Base-by-base conservation (phyloP, 2,797 vertebrate species). In the Hemitrygon akajei region DNA sequence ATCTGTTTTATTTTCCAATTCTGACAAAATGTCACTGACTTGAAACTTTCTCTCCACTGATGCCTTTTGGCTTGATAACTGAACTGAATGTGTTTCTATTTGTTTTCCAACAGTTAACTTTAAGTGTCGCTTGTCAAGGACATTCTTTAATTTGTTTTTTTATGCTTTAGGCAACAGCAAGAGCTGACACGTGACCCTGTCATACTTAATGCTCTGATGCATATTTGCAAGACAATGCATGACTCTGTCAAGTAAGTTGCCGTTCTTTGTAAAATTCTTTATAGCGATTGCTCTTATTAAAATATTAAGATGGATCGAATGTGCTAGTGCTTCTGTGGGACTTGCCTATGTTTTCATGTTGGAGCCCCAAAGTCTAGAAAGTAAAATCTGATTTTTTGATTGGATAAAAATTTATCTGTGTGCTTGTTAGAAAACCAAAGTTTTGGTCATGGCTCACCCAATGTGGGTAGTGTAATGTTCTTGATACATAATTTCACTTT, bases 181-280 rank as follows among this genome's bases (percentile, higher is more conserved):
- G 98, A 99, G 94, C 95, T 97, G 2, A 99, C 98, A 1, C 98
- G 98, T 96, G 99, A 99, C 94, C 98, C 98, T 0, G 98, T 99
- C 93, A 99, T 99, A 94, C 98, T 99, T 93, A 99, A 99, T 3
- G 98, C 99, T 86, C 97, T 99, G 94, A 95, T 99, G 94, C 98
- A 99, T 7, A 96, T 99, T 95, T 99, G 99, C 96, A 99, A 99
- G 96, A 98, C 98, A 16, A 99, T 99, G 98, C 99, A 99, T 0
- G 99, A 99, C 95, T 99, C 98, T 5, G 98, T 99, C 94, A 99
- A 99, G 99, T 99, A 98, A 96, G 98, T 27, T 75, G 9, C 63
- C 22, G 14, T 77, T 60, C 37, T 22, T 73, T 63, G 80, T 10
- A 37, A 3, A 7, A 75, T 66, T 66, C 63, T 14, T 14, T 9